A percentile compares a stretch with the other conserved stretches of the same genome.
phyloP scores from a whole-genome alignment of 2,113 vertebrate genomes.

The Capreolus pygargus region DNA sequence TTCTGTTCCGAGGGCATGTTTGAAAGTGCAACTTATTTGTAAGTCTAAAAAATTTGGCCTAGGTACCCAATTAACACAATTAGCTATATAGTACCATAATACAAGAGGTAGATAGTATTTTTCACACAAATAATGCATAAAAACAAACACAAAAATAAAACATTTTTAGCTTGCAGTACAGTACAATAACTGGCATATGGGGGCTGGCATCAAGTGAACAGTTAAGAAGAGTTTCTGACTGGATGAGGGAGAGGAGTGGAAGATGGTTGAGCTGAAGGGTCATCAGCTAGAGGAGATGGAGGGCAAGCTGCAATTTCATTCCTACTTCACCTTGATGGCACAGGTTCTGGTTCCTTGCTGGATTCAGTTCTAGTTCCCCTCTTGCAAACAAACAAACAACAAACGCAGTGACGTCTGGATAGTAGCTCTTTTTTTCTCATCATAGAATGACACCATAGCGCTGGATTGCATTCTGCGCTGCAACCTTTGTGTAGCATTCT shows the following conservation, averaged over 20 bases:
- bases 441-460: not conserved
- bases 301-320: not conserved
- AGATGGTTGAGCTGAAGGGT: not conserved
- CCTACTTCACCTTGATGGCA: not conserved
- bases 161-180: not conserved
- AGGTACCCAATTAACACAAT: not conserved
- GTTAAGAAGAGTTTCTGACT: not conserved
- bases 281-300: not conserved
- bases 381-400: not conserved
- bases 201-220: not conserved
- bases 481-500: not conserved
- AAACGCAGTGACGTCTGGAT: not conserved
- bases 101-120: not conserved
- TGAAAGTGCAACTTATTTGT: not conserved
- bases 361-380: not conserved
- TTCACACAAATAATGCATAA: not conserved
- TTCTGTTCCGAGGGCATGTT: not conserved
- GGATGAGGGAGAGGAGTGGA: not conserved
- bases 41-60: not conserved
- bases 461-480: not conserved
- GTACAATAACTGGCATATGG: not conserved
- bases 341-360: not conserved
- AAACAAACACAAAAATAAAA: not conserved
- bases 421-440: not conserved
- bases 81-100: not conserved